Conservation (phyloP, 2,113 vertebrate species). For the Cyanoderma ruficeps region DNA sequence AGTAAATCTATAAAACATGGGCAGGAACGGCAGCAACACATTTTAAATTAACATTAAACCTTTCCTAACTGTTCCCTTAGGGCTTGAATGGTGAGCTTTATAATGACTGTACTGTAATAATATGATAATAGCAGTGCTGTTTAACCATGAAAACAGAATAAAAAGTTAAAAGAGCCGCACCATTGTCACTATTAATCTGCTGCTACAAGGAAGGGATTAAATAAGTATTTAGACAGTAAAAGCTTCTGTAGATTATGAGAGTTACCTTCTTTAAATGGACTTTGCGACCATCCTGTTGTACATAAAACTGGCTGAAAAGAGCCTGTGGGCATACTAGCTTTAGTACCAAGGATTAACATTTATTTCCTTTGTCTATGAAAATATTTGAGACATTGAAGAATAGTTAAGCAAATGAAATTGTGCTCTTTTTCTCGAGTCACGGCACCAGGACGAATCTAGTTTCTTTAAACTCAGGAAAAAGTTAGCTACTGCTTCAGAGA, state of each 20-base stretch:
- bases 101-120: background rate
- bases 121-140: background rate
- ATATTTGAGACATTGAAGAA: background rate
- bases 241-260: background rate
- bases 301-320: background rate
- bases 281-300: background rate
- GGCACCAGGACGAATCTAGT: background rate
- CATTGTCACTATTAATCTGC: background rate
- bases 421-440: background rate
- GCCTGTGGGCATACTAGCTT: background rate
- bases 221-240: background rate
- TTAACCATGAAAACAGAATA: background rate
- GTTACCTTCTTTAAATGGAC: background rate
- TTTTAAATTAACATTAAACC: background rate
- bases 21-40: background rate
- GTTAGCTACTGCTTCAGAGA: background rate
- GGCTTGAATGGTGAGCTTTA: background rate
- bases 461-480: background rate
- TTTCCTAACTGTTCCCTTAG: background rate
- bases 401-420: background rate
- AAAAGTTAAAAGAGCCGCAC: background rate
- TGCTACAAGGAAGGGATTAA: background rate
- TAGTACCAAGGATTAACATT: background rate
- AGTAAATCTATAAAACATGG: background rate
- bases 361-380: constrained; percentile 41